Base-by-base conservation (phyloP, 2,797 vertebrate genomes). In the Molossus alvarezi region DNA sequence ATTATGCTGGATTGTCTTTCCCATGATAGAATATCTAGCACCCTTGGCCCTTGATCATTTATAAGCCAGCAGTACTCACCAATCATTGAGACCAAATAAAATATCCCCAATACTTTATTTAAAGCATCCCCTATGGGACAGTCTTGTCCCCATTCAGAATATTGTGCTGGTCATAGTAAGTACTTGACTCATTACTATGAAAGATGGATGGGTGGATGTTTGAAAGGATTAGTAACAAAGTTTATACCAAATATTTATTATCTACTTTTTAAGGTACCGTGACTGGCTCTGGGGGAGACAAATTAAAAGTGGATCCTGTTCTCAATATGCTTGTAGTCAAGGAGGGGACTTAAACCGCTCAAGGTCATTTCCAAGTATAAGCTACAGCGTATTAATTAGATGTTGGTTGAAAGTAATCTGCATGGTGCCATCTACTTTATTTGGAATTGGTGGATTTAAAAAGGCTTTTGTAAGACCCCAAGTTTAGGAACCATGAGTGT, bases 381-480 rank as follows among this genome's bases (percentile, higher is more conserved):
- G 21, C 51, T 64, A 21, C 2, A 65, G 14, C 18, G 67, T 29
- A 11, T 82, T 86, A 82, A 79, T 79, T 67, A 95, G 77, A 58
- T 37, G 21, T 45, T 10, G 75, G 37, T 69, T 95, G 77, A 72
- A 93, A 96, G 77, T 58, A 37, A 60, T 79, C 72, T 95, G 21
- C 58, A 27, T 27, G 58, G 93, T 87, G 60, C 85, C 23, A 51
- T 81, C 58, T 62, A 67, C 77, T 97, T 97, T 90, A 93, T 83
- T 96, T 94, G 94, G 82, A 93, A 85, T 73, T 82, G 73, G 86
- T 87, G 92, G 55, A 90, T 45, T 51, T 27, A 69, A 79, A 96
- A 88, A 75, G 51, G 3, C 69, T 90, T 94, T 92, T 88, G 75
- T 72, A 95, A 96, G 94, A 72, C 27, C 25, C 27, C 1, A 0